Base-by-base conservation (phyloP, 2,888 invertebrate species). In the Micoletzkya japonica region DNA sequence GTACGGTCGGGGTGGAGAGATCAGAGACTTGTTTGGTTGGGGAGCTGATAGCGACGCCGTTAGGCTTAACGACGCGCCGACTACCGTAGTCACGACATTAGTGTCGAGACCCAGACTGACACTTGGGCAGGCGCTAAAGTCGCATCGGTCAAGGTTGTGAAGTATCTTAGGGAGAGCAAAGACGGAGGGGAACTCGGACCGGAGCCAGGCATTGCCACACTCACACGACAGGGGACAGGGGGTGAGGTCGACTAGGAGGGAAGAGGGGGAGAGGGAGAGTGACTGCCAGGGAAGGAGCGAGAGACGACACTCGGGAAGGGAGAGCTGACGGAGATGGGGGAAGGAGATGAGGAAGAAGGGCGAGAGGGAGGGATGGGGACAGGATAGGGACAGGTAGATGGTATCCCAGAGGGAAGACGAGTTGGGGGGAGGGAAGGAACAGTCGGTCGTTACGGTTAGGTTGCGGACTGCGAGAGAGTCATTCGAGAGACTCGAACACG, bases 171-270 rank as follows among this genome's bases (percentile, higher is more conserved):
- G 64, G 28, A 52, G 36, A 36, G 52, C n/a, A 28, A 54, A 64
- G 52, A 36, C 20, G 26, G 26, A 26, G 6, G 50, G 49, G 24
- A 24, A 10, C 26, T 28, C 39, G 14, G 49, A 24, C 20, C 32
- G 3, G 70, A 77, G 63, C 75, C 75, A 77, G 32, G 69, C 64
- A 49, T 77, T 73, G 24, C 50, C 64, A 64, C 77, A 77, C 1
- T 61, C 52, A 59, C 79, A 79, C 36, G 69, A 63, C 10, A 79
- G 72, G 2, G 76, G 76, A 56, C 79, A 79, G 24, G 59, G 59
- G 20, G 67, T 59, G 10, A 77, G 34, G 61, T 77, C 76, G n/a
- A 76, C 59, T 30, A 66, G 54, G 30, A 6, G 30, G 30, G 32
- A 24, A 50, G 44, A 44, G 14, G 17, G 54, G 54, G 54, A 26